Evolutionary conservation across 2,113 vertebrate genomes (phyloP), one percentile per base, ranked within the genome.

Genomic region (Tragelaphus buxtoni): DNA sequence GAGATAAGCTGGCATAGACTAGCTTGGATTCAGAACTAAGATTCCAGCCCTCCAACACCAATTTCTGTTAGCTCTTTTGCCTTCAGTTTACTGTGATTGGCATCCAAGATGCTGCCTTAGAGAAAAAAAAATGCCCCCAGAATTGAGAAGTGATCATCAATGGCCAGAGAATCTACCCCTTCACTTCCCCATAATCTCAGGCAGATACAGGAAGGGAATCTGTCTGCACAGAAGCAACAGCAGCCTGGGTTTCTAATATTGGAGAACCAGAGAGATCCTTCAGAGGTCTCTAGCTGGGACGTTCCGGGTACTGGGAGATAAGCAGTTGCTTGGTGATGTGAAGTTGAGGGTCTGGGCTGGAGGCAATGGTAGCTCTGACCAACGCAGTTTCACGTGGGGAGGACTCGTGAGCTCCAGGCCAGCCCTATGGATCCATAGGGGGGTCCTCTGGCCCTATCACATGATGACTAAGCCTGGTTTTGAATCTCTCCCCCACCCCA

Each of bases 361-460:
- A 51, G 16, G 9, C 8, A 28, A 39, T 30, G 12, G n/a, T 5
- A 13, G 42, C n/a, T 60, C 77, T 60, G 95, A 9, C 32, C 83
- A 58, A 9, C 10, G 72, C 20, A 0, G 35, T 35, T 58, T 80
- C 11, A 7, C n/a, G 1, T 18, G 51, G 58, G 13, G 47, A 7
- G n/a, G 5, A 16, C 22, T 45, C 9, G 47, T 0, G 17, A 65
- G 77, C 56, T 8, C 58, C 51, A 65, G 63, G 45, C 45, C 26
- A 16, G 32, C 24, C 45, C 53, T 18, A 0, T 13, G n/a, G 1
- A 14, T 20, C 45, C 35, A 4, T 3, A 3, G 2, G 0, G 7
- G 72, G 10, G 39, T 24, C 24, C 79, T n/a, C 45, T 3, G 1
- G 18, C 28, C 69, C 51, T 30, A 18, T 12, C 1, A 0, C 0